A percentile compares a stretch with the other conserved stretches of the same genome.
Conservation (phyloP, 2,797 vertebrate genomes). For the Paguma larvata region DNA sequence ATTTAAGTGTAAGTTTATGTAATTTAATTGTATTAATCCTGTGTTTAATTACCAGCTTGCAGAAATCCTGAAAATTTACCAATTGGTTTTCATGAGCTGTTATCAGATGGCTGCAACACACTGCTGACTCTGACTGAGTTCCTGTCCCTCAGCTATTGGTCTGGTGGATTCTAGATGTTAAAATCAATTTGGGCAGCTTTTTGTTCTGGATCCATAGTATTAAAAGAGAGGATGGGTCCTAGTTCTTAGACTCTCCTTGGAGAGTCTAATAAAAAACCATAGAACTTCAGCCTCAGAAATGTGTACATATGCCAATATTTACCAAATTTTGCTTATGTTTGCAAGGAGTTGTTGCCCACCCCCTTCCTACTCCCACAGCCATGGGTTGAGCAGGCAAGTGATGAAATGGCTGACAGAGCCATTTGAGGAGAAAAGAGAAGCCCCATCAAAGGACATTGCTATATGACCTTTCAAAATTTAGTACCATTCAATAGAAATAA, state of each 20-base stretch:
- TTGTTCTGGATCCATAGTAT: not conserved
- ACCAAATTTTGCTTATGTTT: not conserved
- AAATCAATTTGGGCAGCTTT: not conserved
- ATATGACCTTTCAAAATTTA: not conserved
- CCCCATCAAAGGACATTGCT: not conserved
- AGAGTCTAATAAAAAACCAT: not conserved
- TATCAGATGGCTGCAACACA: not conserved
- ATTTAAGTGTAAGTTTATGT: not conserved
- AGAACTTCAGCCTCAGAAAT: not conserved
- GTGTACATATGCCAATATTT: not conserved
- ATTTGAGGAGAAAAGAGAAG: not conserved
- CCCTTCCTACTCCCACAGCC: not conserved
- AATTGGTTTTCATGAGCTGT: not conserved
- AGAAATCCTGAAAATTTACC: not conserved
- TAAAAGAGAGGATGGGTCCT: not conserved
- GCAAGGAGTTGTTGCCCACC: not conserved
- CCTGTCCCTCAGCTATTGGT: not conserved
- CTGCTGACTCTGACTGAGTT: not conserved
- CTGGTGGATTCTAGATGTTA: not conserved
- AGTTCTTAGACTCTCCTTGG: not conserved
- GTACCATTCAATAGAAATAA: not conserved
- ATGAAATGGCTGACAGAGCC: not conserved
- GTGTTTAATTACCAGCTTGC: not conserved
- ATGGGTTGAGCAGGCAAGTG: not conserved
- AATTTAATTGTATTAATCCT: conserved; percentile 36